Conservation (phyloP, 2,113 vertebrate genomes). For the Tachysurus vachellii region DNA sequence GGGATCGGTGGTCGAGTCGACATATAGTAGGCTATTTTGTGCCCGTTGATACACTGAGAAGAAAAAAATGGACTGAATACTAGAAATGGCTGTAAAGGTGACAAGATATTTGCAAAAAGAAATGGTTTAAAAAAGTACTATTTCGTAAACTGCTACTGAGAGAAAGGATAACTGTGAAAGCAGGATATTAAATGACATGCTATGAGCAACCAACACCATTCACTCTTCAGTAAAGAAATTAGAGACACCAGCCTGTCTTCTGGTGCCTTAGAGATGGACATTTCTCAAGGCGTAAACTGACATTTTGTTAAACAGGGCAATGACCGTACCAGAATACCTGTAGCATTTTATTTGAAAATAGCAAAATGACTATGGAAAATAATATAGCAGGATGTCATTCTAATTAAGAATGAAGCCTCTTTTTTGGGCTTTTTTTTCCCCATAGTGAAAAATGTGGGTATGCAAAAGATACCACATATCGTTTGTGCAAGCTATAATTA, state of each 20-base stretch:
- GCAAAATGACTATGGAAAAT: not conserved
- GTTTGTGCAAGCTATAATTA: not conserved
- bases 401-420: not conserved
- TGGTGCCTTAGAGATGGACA: conserved; percentile 13
- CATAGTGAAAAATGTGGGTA: not conserved
- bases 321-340: conserved; percentile 1
- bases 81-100: not conserved
- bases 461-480: not conserved
- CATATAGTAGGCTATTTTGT: not conserved
- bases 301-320: conserved; percentile 23
- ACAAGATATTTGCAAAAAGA: not conserved
- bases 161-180: not conserved
- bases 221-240: not conserved
- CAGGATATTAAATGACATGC: not conserved
- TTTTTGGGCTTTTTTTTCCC: not conserved
- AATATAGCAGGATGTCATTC: not conserved
- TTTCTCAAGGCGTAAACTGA: conserved; percentile 24
- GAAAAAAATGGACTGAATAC: not conserved
- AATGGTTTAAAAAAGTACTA: not conserved
- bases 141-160: not conserved
- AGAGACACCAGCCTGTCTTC: not conserved
- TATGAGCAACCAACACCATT: not conserved
- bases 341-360: not conserved
- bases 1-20: not conserved
- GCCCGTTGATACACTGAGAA: too few relatives aligned